Evolutionary conservation across 2,113 vertebrate genomes (phyloP).

Genomic region (Columba livia): DNA sequence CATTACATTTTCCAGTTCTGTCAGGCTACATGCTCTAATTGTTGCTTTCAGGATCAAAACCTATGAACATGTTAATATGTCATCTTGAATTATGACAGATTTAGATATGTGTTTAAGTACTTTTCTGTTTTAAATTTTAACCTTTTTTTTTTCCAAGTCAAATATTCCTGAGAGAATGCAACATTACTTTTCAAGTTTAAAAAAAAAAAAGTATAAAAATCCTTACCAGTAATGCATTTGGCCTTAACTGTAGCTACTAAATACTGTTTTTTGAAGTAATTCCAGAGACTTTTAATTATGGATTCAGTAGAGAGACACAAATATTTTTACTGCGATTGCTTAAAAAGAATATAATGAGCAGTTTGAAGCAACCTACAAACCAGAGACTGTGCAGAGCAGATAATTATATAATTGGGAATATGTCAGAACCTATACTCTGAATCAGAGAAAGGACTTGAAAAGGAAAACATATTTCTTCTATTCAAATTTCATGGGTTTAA

Average conservation of each 20-base stretch:
- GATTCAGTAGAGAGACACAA: not conserved
- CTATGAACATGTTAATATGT: not conserved
- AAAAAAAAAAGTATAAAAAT: not conserved
- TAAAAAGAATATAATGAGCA: not conserved
- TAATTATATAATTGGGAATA: slow-evolving; percentile 12
- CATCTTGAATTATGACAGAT: not conserved
- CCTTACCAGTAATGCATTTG: not conserved
- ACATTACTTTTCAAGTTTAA: not conserved
- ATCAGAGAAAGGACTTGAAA: not conserved
- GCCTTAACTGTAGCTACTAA: not conserved
- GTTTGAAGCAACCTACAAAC: not conserved
- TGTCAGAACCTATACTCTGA: not conserved
- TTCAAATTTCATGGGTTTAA: not conserved
- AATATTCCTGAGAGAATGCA: not conserved
- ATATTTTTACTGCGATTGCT: not conserved
- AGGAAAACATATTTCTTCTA: not conserved
- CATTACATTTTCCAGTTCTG: not conserved
- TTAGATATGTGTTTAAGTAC: not conserved
- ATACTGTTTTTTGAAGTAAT: not conserved
- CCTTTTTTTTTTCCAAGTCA: not conserved
- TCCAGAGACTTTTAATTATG: not conserved
- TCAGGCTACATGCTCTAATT: not conserved
- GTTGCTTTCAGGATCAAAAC: not conserved
- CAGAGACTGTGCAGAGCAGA: not conserved
- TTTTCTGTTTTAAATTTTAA: not conserved